Base-by-base conservation (phyloP, 2,113 vertebrate genomes). In the Callocephalon fimbriatum region DNA sequence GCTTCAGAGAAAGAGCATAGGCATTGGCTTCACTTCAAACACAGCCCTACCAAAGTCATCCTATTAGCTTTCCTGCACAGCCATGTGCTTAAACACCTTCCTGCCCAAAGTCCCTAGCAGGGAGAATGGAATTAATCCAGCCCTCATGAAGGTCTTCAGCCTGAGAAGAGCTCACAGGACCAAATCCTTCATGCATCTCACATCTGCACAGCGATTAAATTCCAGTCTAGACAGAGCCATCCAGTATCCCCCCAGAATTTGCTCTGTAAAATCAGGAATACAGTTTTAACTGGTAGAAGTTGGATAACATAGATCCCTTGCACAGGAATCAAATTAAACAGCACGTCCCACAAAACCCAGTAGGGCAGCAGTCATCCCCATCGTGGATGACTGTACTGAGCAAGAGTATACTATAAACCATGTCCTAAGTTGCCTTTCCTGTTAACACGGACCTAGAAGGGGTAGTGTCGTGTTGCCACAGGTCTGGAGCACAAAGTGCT, bases 231-330 rank as follows among this genome's bases (percentile, higher is more conserved):
- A 66, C 0, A 47, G 7, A 95, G 37, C 32, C 71, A 83, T 15
- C 6, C 50, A 66, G 37, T 27, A 38, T 79, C 32, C 3, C 32
- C 3, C 2, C 0, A 1, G 10, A 12, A 4, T 4, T 2, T 20
- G 14, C 42, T 26, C 45, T 90, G 68, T 40, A 31, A 54, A 35
- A 38, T 5, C 12, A 31, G 38, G 12, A 79, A 3, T 9, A 53
- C 6, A 63, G 35, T 61, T 84, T 78, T 44, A 85, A 61, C 20
- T 44, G 76, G 38, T 4, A 47, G 44, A 67, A 54, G 32, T 2
- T 67, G 53, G 18, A 56, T 80, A 88, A 48, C 1, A 2, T 14
- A 81, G 38, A 40, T 35, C 42, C 26, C 44, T 78, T 45, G 29
- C 71, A 59, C 3, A 71, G 72, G 78, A 42, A 83, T 66, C 45